These are phyloP conservation scores for Melozone crissalis DNA, from an alignment of 2,113 vertebrate genomes.

Conservation along the genomic window DNA sequence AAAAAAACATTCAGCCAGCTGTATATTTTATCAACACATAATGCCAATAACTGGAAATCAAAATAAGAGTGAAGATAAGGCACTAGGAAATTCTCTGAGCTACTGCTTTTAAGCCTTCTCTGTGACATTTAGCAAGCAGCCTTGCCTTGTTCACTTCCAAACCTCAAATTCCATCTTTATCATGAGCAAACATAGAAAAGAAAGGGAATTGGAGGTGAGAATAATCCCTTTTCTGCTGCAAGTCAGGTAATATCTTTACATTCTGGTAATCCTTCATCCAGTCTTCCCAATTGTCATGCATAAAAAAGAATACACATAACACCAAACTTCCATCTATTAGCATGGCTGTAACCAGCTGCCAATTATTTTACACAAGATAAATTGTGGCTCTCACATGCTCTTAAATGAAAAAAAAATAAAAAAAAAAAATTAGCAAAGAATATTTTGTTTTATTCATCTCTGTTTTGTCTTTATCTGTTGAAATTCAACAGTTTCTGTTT, in stretches of 20 bases:
- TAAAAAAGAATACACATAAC: not conserved
- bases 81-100: not conserved
- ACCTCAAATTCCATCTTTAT: not conserved
- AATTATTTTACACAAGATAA: not conserved
- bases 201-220: not conserved
- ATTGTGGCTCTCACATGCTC: not conserved
- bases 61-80: not conserved
- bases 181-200: not conserved
- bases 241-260: not conserved
- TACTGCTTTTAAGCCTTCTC: not conserved
- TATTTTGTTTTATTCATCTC: not conserved
- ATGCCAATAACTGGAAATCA: not conserved
- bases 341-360: not conserved
- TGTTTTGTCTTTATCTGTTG: not conserved
- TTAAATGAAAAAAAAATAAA: not conserved
- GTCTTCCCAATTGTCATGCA: not conserved
- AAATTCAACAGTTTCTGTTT: not conserved
- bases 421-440: not conserved
- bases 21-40: not conserved
- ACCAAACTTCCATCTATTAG: conserved; percentile 11
- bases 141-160: not conserved
- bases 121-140: not conserved
- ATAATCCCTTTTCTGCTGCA: not conserved
- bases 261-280: not conserved
- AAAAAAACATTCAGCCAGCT: not conserved